Evolutionary conservation across 2,113 vertebrate species (phyloP).

Genomic region (Tretioscincus oriximinensis): DNA sequence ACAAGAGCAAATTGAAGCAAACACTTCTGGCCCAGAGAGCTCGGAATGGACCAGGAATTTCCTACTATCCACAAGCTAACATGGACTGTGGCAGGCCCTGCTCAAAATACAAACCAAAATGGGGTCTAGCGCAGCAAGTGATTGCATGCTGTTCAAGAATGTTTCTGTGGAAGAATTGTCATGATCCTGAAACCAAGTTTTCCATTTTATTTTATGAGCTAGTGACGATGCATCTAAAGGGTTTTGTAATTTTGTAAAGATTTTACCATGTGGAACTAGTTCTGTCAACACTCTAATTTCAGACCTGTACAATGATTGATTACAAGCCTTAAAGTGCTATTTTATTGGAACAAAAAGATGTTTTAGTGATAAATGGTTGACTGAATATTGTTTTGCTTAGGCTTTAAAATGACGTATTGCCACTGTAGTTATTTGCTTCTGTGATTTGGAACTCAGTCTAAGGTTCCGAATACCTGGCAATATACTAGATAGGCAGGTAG

Average conservation of each 20-base stretch:
- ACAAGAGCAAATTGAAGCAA: too few species aligned
- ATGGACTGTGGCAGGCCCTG: too few species aligned
- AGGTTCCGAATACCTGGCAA: background rate
- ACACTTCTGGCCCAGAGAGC: too few species aligned
- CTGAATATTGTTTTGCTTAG: slow-evolving; percentile 54
- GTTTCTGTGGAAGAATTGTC: slow-evolving; percentile 37
- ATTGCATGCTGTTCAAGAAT: background rate
- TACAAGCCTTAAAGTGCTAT: slow-evolving; percentile 57
- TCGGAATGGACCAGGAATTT: too few species aligned
- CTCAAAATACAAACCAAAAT: background rate
- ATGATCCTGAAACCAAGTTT: slow-evolving; percentile 22
- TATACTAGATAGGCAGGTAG: background rate
- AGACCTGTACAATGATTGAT: slow-evolving; percentile 67
- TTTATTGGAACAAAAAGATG: slow-evolving; percentile 60
- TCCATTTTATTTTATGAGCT: slow-evolving; percentile 49
- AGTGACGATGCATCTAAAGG: slow-evolving; percentile 59
- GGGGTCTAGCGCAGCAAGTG: slow-evolving; percentile 5
- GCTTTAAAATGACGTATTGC: slow-evolving; percentile 60
- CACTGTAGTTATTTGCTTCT: slow-evolving; percentile 20
- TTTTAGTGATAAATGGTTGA: slow-evolving; percentile 64
- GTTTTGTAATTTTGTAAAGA: slow-evolving; percentile 65
- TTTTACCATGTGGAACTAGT: slow-evolving; percentile 66
- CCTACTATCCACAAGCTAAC: too few species aligned
- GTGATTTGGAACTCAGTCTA: background rate
- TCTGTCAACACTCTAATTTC: slow-evolving; percentile 67